A percentile compares a stretch with the other conserved stretches of the same genome.
phyloP scores from a whole-genome alignment of 2,113 vertebrate genomes.

The Macaca nemestrina region DNA sequence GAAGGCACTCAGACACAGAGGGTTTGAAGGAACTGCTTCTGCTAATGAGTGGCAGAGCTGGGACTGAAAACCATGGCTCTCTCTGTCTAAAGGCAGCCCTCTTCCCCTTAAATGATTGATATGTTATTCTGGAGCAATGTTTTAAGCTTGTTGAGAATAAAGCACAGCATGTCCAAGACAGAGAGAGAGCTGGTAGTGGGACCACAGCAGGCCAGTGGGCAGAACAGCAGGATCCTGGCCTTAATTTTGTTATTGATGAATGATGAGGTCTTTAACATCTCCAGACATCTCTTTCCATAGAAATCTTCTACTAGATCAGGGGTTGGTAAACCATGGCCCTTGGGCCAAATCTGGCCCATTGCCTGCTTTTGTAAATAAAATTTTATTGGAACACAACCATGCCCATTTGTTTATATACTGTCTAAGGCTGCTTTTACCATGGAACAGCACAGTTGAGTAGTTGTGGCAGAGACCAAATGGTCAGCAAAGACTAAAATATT shows the following conservation, averaged over 20 bases:
- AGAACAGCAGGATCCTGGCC: not conserved
- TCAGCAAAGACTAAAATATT: not conserved
- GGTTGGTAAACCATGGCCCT: not conserved
- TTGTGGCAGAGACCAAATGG: not conserved
- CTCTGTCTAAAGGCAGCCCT: not conserved
- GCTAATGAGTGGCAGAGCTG: not conserved
- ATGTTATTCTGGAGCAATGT: not conserved
- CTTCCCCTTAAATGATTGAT: not conserved
- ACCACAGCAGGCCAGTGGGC: not conserved
- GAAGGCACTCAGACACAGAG: not conserved
- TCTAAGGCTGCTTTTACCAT: not conserved
- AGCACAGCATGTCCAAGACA: not conserved
- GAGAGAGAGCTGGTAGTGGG: not conserved
- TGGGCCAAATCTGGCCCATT: not conserved
- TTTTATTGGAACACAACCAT: not conserved
- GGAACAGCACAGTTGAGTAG: not conserved
- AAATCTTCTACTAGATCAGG: not conserved
- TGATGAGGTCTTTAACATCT: not conserved
- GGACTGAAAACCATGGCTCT: not conserved
- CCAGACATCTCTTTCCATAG: not conserved
- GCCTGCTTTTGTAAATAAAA: not conserved
- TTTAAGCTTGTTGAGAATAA: conserved; percentile 14
- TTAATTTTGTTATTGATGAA: not conserved
- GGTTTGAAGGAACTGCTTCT: not conserved
- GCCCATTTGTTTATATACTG: not conserved